Evolutionary conservation across 2,113 vertebrate species (phyloP), one percentile per base, ranked within the genome.

Genomic region (Rhinoderma darwinii): DNA sequence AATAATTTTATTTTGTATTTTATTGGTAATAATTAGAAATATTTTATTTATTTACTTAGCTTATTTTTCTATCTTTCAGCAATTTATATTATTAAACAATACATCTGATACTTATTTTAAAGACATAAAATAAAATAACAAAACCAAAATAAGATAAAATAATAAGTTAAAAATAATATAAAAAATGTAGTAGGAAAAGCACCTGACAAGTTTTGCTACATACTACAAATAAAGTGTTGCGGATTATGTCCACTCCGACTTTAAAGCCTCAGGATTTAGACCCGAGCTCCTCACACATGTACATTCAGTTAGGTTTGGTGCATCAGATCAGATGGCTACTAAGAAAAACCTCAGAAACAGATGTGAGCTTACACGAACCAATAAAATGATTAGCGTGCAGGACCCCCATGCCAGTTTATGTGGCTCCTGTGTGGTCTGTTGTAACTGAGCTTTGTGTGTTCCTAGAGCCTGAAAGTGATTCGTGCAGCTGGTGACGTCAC

Each of bases 181-280:
- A 66, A 30, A 10, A 30, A 66, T 7, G 39, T 25, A 41, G 44
- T 22, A 44, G 41, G 39, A 27, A 51, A 56, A 25, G 11, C 76
- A 56, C 76, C 76, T 79, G 76, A 35, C 6, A 39, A 25, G 22
- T 37, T 79, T 39, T 37, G 32, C 25, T n/a, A 30, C 6, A 47
- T 50, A 76, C 43, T 74, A 43, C 41, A 73, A 35, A 35, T 77
- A 51, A 74, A 51, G 39, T 43, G 20, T 20, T 32, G 30, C 43
- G 59, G 30, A 63, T 77, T 47, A 80, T 41, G 35, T 63, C 22
- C 59, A 18, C 84, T 86, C 59, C 84, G 35, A 80, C 77, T 35
- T 35, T 35, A 76, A 78, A 86, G 35, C 72, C 74, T 8, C 1
- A 43, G 79, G 89, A 81, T 88, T 77, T 87, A 89, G 91, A 91